These are phyloP conservation scores for Drosophila fungiperda DNA, from an alignment of 2,888 invertebrate genomes.

Conservation along the genomic window DNA sequence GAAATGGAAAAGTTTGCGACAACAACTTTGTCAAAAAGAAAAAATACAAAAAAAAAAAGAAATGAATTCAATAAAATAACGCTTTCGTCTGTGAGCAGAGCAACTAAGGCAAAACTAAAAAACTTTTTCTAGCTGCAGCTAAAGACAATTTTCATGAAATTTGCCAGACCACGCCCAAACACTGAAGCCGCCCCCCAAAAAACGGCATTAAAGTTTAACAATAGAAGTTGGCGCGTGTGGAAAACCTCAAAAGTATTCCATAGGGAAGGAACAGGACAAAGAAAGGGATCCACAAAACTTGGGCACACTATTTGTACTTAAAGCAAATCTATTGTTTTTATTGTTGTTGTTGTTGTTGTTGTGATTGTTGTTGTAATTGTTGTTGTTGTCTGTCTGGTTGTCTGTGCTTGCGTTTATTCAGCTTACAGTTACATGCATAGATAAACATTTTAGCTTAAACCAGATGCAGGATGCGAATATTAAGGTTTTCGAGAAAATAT, in stretches of 20 bases:
- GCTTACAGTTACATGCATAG: slow-evolving; percentile 70
- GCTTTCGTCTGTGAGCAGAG: slow-evolving; percentile 62
- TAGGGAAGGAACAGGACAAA: background rate
- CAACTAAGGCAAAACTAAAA: slow-evolving; percentile 48
- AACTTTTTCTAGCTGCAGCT: slow-evolving; percentile 43
- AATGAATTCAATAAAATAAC: slow-evolving; percentile 78
- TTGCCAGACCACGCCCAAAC: slow-evolving; percentile 58
- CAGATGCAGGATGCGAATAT: slow-evolving; percentile 31
- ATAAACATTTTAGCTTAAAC: slow-evolving; percentile 70
- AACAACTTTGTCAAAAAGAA: slow-evolving; percentile 53
- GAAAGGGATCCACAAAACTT: slow-evolving; percentile 17
- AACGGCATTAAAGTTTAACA: slow-evolving; percentile 64
- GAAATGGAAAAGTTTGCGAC: slow-evolving; percentile 78
- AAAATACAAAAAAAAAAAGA: slow-evolving; percentile 18
- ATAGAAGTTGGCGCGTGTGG: slow-evolving; percentile 58
- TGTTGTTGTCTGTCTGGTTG: slow-evolving; percentile 15
- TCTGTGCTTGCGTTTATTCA: slow-evolving; percentile 46
- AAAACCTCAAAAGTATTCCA: slow-evolving; percentile 63
- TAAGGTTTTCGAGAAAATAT: slow-evolving; percentile 21
- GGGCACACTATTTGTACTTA: slow-evolving; percentile 71
- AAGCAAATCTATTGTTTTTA: slow-evolving; percentile 71
- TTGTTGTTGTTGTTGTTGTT: slow-evolving; percentile 45
- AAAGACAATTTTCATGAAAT: slow-evolving; percentile 71
- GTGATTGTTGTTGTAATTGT: slow-evolving; percentile 15
- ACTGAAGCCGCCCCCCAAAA: slow-evolving; percentile 8